Percentiles rank a stretch among this genome's conserved stretches.
phyloP scores from a whole-genome alignment of 2,888 invertebrate species.

The Dryococelus australis region DNA sequence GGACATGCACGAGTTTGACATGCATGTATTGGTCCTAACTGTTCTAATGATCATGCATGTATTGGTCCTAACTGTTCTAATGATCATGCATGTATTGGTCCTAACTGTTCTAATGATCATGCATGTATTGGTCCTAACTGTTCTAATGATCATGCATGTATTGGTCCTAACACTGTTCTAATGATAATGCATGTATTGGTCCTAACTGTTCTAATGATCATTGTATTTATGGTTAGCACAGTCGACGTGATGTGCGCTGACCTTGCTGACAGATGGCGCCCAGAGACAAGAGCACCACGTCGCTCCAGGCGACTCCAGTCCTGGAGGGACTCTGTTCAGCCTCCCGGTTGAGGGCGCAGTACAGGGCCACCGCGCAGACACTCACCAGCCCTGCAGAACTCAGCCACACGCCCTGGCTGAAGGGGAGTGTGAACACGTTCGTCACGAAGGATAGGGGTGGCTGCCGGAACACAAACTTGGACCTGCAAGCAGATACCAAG shows the following conservation, averaged over 20 bases:
- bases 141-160: too few species aligned
- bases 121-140: too few species aligned
- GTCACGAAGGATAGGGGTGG: constrained; percentile 43
- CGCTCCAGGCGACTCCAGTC: constrained; percentile 37
- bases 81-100: too few species aligned
- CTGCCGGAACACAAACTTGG: constrained; percentile 42
- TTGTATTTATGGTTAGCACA: too few species aligned
- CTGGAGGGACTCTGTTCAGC: neutral
- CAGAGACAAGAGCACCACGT: constrained; percentile 39
- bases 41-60: too few species aligned
- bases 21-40: too few species aligned
- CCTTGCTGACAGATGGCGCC: constrained; percentile 46
- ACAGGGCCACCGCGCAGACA: constrained; percentile 28
- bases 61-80: too few species aligned
- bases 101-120: too few species aligned
- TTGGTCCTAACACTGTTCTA: too few species aligned
- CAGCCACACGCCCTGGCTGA: constrained; percentile 40
- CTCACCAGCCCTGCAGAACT: constrained; percentile 36
- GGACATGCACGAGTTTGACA: too few species aligned
- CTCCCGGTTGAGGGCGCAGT: constrained; percentile 36
- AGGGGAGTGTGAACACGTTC: constrained; percentile 44
- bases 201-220: too few species aligned
- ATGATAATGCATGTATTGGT: too few species aligned
- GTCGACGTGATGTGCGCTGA: neutral
- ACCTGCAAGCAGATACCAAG: constrained; percentile 48